Conservation (phyloP, 2,797 vertebrate genomes). For the Leuciscus waleckii region DNA sequence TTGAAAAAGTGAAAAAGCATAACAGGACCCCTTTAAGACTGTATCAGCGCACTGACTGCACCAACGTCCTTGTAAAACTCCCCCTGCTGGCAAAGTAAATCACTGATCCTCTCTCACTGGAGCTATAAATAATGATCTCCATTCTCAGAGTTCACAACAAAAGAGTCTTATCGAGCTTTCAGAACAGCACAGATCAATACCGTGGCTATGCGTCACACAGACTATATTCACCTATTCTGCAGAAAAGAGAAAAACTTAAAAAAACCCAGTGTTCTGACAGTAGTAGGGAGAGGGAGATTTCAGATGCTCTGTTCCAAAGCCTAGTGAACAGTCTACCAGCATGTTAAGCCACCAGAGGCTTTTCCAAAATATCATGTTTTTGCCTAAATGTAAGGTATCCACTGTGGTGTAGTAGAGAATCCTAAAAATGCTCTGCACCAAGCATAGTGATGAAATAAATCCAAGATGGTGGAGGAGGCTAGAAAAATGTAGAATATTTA, state of each 20-base stretch:
- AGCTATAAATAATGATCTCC: constrained; percentile 20
- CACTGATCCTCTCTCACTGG: background rate
- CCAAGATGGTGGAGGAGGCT: background rate
- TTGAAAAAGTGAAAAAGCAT: too few relatives aligned
- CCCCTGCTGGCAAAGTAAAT: constrained; percentile 33
- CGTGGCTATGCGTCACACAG: background rate
- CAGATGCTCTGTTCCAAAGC: background rate
- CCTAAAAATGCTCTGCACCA: background rate
- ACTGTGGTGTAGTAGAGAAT: background rate
- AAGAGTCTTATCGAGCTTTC: constrained; percentile 30
- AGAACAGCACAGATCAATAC: constrained; percentile 48
- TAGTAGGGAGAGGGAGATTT: background rate
- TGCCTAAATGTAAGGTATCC: background rate
- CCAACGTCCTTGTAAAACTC: constrained; percentile 9
- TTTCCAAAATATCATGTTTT: background rate
- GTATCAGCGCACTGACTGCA: background rate
- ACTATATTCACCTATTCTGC: constrained; percentile 1
- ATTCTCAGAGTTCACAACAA: constrained; percentile 31
- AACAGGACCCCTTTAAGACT: background rate
- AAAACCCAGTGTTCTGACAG: background rate
- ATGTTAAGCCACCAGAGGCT: background rate
- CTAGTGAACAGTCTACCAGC: background rate
- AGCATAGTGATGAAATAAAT: background rate
- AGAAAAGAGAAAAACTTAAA: background rate
- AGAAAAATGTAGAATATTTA: background rate